Evolutionary conservation across 1,140 invertebrate species (phyloP), one percentile per base, ranked within the genome.

Genomic region (Brachionus calyciflorus): DNA sequence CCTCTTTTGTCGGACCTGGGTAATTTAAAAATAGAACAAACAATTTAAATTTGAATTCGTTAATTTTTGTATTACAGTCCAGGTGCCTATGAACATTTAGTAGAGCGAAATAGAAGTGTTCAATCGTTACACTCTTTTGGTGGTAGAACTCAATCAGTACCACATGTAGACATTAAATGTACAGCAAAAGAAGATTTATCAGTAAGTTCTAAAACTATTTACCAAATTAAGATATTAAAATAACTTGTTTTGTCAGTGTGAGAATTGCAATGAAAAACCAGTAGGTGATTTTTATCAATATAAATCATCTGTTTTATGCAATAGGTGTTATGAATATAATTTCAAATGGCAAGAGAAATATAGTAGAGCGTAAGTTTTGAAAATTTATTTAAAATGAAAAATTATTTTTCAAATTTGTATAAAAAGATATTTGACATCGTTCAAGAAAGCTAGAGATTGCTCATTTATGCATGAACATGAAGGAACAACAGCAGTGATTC

Each of bases 311-410:
- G 19, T 5, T 19, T 33, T 76, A 17, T 76, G 73, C 19, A 17
- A 24, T 33, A 17, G 49, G 21, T 76, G 73, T 46, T 76, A 40
- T 76, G 49, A 76, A 14, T 76, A 55, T 48, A 76, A 76, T 57
- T 76, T 24, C 17, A 55, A 76, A 48, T 76, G 73, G 73, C 73
- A 76, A 60, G 73, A 76, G 30, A 76, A 76, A 55, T 76, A 57
- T 33, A 57, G 10, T 12, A 26, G 73, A 41, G 49, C 73, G 69
- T 75, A 75, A 75, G 51, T 51, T n/a, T 40, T 26, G 53, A 44
- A 37, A 6, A 26, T 24, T 9, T 21, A 48, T 46, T 51, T 48
- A 10, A 55, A 10, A 41, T 53, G 10, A 28, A 51, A 14, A 6
- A 17, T 24, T 4, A 53, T 24, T 75, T 75, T 40, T n/a, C 4